A percentile compares a stretch with the other conserved stretches of the same genome.
Conservation (phyloP, 2,113 vertebrate genomes). For the Ictalurus punctatus region DNA sequence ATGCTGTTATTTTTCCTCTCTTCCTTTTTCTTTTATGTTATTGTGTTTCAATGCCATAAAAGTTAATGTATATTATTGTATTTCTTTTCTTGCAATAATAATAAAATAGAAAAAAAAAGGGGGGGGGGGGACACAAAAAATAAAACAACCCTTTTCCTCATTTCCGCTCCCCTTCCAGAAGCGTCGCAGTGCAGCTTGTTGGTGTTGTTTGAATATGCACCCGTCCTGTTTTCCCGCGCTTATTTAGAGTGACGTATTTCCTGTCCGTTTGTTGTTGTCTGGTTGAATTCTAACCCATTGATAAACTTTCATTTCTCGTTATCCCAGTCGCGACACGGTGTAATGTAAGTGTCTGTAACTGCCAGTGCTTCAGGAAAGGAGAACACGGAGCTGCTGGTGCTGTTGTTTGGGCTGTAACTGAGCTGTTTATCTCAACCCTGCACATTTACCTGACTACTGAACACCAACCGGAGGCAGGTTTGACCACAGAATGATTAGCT, state of each 20-base stretch:
- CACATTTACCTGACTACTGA: not conserved
- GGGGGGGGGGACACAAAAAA: no score
- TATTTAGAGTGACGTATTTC: conserved; percentile 61
- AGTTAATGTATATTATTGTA: no score
- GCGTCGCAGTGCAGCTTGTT: not conserved
- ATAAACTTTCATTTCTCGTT: not conserved
- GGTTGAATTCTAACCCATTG: not conserved
- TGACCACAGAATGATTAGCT: conserved; percentile 4
- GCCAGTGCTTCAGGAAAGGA: not conserved
- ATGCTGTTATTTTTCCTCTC: no score
- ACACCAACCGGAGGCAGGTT: conserved; percentile 28
- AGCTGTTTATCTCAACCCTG: not conserved
- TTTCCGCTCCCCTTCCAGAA: not conserved
- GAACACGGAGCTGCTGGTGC: conserved; percentile 8
- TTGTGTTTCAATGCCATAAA: no score
- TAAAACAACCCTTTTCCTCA: not conserved
- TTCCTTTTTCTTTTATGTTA: no score
- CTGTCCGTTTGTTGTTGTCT: not conserved
- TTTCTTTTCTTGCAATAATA: no score
- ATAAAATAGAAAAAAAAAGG: no score
- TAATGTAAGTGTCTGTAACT: not conserved
- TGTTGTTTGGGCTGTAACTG: not conserved
- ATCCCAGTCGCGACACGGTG: not conserved
- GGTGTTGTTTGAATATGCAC: not conserved
- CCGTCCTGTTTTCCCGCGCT: conserved; percentile 50